A percentile compares a stretch with the other conserved stretches of the same genome.
Evolutionary conservation across 2,888 invertebrate genomes (phyloP).

Genomic region (Saturnia japonica): DNA sequence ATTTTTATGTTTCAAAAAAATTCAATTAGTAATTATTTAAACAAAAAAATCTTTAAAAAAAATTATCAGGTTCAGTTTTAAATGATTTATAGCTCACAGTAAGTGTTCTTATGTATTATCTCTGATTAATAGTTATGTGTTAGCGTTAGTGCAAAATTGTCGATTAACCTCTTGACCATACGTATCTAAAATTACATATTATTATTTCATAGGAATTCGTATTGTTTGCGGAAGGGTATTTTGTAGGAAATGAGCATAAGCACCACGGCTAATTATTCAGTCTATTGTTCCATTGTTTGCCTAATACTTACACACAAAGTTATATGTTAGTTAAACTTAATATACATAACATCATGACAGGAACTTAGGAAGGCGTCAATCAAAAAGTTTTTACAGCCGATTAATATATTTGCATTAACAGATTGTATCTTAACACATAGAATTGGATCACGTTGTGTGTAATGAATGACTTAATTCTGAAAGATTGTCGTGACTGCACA

Average conservation of each 20-base stretch:
- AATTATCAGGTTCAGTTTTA: not conserved
- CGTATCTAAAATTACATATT: not conserved
- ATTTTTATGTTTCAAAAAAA: too few species aligned
- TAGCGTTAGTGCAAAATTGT: slow-evolving; percentile 7
- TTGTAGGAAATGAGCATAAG: slow-evolving; percentile 35
- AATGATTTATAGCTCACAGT: not conserved
- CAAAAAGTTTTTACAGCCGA: slow-evolving; percentile 37
- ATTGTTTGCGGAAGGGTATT: slow-evolving; percentile 34
- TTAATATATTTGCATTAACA: slow-evolving; percentile 35
- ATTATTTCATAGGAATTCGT: slow-evolving; percentile 11
- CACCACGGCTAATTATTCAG: slow-evolving; percentile 31
- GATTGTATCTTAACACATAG: slow-evolving; percentile 37
- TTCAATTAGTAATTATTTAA: not conserved
- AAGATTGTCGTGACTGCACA: slow-evolving; percentile 17
- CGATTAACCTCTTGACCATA: slow-evolving; percentile 6
- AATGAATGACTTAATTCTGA: slow-evolving; percentile 25
- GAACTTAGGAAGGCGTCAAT: slow-evolving; percentile 46
- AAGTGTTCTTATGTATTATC: not conserved
- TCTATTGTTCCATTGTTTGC: slow-evolving; percentile 47
- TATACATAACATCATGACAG: slow-evolving; percentile 21
- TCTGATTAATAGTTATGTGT: not conserved
- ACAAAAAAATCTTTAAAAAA: not conserved
- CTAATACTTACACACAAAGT: slow-evolving; percentile 15
- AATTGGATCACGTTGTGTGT: slow-evolving; percentile 17
- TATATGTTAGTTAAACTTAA: slow-evolving; percentile 21